phyloP scores from a whole-genome alignment of 2,888 invertebrate genomes.

The Parnassius smintheus region DNA sequence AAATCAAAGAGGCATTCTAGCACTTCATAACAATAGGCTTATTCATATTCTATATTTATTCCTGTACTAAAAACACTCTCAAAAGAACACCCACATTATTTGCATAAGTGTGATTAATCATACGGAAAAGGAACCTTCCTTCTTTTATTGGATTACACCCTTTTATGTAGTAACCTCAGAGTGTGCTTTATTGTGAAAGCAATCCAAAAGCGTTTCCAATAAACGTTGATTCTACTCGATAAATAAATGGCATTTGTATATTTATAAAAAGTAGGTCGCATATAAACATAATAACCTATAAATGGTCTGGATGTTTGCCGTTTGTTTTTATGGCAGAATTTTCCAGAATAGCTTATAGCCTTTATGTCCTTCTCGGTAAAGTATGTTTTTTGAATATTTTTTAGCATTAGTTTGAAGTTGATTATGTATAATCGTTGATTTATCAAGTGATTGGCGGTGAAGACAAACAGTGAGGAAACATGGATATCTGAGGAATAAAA shows the following conservation, averaged over 20 bases:
- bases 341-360: neutral
- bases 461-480: too few relatives aligned
- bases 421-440: too few relatives aligned
- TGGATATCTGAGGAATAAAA: too few relatives aligned
- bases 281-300: constrained; percentile 21
- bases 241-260: constrained; percentile 38
- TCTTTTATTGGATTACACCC: constrained; percentile 31
- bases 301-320: neutral
- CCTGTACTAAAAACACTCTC: constrained; percentile 11
- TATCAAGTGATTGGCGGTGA: too few relatives aligned
- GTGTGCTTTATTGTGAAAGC: constrained; percentile 21
- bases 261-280: constrained; percentile 44
- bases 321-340: neutral
- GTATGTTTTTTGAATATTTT: too few relatives aligned
- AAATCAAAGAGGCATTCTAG: too few relatives aligned
- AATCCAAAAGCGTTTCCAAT: constrained; percentile 12
- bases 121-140: constrained; percentile 45
- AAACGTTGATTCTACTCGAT: neutral
- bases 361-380: too few relatives aligned
- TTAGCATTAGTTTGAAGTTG: too few relatives aligned
- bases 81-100: constrained; percentile 34
- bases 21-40: too few relatives aligned
- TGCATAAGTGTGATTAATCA: constrained; percentile 57
- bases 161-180: constrained; percentile 23
- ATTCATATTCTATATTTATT: neutral